Conservation (phyloP, 2,797 vertebrate species). For the Varecia variegata region DNA sequence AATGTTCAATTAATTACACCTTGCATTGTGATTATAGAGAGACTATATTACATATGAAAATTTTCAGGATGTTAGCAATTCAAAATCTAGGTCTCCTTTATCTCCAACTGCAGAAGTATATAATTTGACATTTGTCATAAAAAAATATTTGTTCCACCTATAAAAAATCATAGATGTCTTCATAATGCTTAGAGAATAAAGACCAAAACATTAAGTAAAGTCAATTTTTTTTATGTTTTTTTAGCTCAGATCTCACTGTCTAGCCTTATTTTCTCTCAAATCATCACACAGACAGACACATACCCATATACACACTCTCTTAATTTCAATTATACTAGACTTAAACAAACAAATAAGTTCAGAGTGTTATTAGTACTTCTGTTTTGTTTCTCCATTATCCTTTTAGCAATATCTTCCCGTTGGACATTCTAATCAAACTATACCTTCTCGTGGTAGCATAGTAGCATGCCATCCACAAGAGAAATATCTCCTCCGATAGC, state of each 20-base stretch:
- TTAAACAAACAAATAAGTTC: background rate
- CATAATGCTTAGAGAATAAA: background rate
- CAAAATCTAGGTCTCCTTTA: slow-evolving; percentile 31
- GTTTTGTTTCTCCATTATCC: background rate
- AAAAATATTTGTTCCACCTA: slow-evolving; percentile 4
- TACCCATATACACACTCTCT: background rate
- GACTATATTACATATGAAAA: slow-evolving; percentile 22
- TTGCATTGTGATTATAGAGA: slow-evolving; percentile 13
- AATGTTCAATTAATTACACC: slow-evolving; percentile 45
- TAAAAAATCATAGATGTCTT: background rate
- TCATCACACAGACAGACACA: background rate
- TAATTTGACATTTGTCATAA: slow-evolving; percentile 47
- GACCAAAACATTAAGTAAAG: background rate
- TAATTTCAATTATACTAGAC: background rate
- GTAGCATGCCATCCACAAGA: background rate
- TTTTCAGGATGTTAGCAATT: background rate
- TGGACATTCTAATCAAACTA: background rate
- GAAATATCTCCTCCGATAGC: background rate
- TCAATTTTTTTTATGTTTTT: background rate
- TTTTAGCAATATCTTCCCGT: background rate
- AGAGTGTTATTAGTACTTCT: background rate
- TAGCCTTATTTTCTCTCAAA: background rate
- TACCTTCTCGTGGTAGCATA: background rate
- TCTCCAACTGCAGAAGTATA: background rate
- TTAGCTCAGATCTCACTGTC: background rate